These are phyloP conservation scores for Drosophila percnosoma DNA, from an alignment of 2,888 invertebrate species.

Conservation along the genomic window DNA sequence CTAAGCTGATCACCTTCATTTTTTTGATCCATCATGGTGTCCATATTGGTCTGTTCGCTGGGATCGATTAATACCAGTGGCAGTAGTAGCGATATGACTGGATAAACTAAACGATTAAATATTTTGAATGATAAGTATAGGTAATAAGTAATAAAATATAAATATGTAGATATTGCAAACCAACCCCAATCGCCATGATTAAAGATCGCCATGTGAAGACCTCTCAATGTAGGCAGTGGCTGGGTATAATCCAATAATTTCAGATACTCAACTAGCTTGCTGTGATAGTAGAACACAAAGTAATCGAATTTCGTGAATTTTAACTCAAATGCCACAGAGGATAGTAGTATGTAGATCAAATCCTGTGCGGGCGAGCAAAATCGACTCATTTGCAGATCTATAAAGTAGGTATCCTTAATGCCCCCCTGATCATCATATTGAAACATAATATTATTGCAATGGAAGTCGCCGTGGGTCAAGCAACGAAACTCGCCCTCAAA, in stretches of 20 bases:
- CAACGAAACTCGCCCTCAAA: slow-evolving; percentile 64
- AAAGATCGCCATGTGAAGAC: slow-evolving; percentile 69
- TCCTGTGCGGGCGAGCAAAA: slow-evolving; percentile 83
- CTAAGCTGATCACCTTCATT: slow-evolving; percentile 56
- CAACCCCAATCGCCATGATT: slow-evolving; percentile 76
- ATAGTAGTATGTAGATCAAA: slow-evolving; percentile 77
- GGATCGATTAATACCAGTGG: slow-evolving; percentile 72
- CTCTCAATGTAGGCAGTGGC: slow-evolving; percentile 67
- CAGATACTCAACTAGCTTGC: slow-evolving; percentile 67
- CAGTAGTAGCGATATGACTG: slow-evolving; percentile 55
- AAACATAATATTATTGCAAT: slow-evolving; percentile 83
- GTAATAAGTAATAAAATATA: background rate
- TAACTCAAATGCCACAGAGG: slow-evolving; percentile 72
- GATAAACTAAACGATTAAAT: slow-evolving; percentile 53
- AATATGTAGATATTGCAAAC: background rate
- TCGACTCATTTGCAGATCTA: slow-evolving; percentile 81
- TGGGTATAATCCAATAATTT: slow-evolving; percentile 69
- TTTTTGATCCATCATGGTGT: slow-evolving; percentile 60
- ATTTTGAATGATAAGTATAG: no score
- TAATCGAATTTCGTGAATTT: slow-evolving; percentile 78
- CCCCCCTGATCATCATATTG: slow-evolving; percentile 63
- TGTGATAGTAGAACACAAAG: slow-evolving; percentile 78
- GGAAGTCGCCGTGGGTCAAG: slow-evolving; percentile 82
- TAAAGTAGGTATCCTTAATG: slow-evolving; percentile 71
- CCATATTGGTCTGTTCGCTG: slow-evolving; percentile 67